Percentiles rank a stretch among this genome's conserved stretches.
Conservation (phyloP, 2,113 vertebrate species). For the Lepus europaeus region DNA sequence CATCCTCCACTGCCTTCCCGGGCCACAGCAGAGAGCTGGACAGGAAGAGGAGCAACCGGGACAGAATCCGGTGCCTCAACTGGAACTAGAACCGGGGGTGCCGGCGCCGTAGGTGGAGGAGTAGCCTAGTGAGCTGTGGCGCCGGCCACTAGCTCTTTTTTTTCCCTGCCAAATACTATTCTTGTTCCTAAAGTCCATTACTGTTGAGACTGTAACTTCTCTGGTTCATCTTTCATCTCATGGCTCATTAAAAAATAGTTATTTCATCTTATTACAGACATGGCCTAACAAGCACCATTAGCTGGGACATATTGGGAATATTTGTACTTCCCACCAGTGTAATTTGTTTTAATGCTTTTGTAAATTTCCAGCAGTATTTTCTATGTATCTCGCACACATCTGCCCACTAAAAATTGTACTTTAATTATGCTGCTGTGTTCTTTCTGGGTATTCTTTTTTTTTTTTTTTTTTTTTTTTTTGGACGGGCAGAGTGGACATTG, state of each 20-base stretch:
- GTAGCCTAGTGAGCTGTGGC: too few relatives aligned
- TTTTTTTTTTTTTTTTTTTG: too few relatives aligned
- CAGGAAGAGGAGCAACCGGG: too few relatives aligned
- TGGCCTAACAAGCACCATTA: neutral
- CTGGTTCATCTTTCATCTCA: slow-evolving; percentile 23
- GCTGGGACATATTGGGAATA: neutral
- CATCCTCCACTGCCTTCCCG: too few relatives aligned
- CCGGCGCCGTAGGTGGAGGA: too few relatives aligned
- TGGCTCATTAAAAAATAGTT: slow-evolving; percentile 22
- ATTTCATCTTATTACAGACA: neutral
- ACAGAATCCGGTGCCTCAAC: too few relatives aligned
- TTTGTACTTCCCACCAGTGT: neutral
- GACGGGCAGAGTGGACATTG: too few relatives aligned
- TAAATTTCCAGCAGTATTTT: neutral
- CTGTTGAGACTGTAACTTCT: neutral
- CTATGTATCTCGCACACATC: neutral
- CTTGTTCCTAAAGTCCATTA: slow-evolving; percentile 22
- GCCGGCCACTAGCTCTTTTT: neutral
- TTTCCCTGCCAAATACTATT: neutral
- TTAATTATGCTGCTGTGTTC: neutral
- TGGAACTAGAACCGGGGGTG: too few relatives aligned
- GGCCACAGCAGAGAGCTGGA: too few relatives aligned
- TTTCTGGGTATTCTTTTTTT: neutral
- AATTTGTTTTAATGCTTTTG: slow-evolving; percentile 17
- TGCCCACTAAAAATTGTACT: neutral